Conservation (phyloP, 2,113 vertebrate genomes). For the Candoia aspera region DNA sequence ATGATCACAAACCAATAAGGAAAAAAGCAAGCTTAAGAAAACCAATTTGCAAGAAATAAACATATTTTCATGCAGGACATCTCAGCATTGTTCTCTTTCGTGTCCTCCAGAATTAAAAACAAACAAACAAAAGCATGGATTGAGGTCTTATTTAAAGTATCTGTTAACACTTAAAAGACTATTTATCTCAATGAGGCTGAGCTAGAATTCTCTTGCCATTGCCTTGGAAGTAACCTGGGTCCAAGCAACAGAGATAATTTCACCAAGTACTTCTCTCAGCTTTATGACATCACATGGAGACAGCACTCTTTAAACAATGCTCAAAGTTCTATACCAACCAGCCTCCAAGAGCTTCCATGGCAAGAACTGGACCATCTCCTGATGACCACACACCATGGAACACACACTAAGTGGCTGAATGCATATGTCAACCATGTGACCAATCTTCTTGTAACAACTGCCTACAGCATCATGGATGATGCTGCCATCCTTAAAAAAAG, state of each 20-base stretch:
- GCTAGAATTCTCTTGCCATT: background rate
- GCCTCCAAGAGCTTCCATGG: background rate
- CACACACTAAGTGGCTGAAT: constrained; percentile 7
- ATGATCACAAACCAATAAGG: background rate
- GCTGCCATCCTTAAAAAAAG: constrained; percentile 69
- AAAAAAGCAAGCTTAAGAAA: background rate
- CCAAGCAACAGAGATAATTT: background rate
- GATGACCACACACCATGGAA: constrained; percentile 29
- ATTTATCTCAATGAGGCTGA: background rate
- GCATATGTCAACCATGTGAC: constrained; percentile 35
- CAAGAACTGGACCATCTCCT: background rate
- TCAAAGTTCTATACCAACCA: background rate
- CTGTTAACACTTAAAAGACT: background rate
- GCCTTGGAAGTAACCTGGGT: background rate
- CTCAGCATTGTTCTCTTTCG: background rate
- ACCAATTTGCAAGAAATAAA: background rate
- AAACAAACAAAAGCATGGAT: background rate
- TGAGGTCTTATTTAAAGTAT: background rate
- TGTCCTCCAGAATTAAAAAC: background rate
- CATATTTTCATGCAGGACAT: background rate
- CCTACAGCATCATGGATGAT: constrained; percentile 72
- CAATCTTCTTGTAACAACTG: constrained; percentile 26
- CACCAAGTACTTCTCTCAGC: background rate
- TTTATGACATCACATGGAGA: constrained; percentile 60
- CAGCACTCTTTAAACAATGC: constrained; percentile 52